These are phyloP conservation scores for Sebastes miniatus DNA, from an alignment of 2,797 vertebrate species.

Conservation along the genomic window DNA sequence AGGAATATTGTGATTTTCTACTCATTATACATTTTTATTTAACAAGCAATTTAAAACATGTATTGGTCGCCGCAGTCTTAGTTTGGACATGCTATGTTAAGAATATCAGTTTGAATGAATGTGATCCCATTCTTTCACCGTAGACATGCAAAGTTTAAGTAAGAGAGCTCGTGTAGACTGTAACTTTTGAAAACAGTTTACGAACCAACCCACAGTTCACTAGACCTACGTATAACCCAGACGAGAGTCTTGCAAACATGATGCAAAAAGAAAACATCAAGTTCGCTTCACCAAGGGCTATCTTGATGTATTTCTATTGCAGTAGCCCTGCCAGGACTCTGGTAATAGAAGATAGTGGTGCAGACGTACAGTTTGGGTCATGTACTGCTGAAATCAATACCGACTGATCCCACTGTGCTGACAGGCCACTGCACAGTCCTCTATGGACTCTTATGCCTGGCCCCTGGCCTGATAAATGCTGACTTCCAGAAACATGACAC, in stretches of 20 bases:
- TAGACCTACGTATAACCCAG: background rate
- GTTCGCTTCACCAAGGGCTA: background rate
- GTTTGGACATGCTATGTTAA: background rate
- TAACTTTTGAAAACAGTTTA: background rate
- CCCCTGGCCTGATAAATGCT: conserved; percentile 75
- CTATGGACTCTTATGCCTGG: conserved; percentile 62
- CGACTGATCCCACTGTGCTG: conserved; percentile 67
- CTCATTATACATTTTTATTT: background rate
- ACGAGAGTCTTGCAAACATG: background rate
- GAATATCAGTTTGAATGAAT: background rate
- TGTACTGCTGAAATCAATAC: conserved; percentile 64
- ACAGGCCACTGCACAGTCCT: conserved; percentile 65
- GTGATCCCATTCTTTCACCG: background rate
- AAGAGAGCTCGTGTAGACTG: background rate
- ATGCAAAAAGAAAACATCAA: background rate
- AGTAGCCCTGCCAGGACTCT: conserved; percentile 9
- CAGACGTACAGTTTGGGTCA: conserved; percentile 41
- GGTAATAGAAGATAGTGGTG: conserved; percentile 22
- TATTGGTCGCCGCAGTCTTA: background rate
- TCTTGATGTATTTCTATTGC: background rate
- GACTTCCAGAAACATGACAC: conserved; percentile 74
- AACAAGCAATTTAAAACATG: background rate
- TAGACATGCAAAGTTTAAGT: background rate
- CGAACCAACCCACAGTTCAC: background rate
- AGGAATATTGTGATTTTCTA: background rate